Evolutionary conservation across 2,797 vertebrate genomes (phyloP).

Genomic region (Takifugu ocellatus): DNA sequence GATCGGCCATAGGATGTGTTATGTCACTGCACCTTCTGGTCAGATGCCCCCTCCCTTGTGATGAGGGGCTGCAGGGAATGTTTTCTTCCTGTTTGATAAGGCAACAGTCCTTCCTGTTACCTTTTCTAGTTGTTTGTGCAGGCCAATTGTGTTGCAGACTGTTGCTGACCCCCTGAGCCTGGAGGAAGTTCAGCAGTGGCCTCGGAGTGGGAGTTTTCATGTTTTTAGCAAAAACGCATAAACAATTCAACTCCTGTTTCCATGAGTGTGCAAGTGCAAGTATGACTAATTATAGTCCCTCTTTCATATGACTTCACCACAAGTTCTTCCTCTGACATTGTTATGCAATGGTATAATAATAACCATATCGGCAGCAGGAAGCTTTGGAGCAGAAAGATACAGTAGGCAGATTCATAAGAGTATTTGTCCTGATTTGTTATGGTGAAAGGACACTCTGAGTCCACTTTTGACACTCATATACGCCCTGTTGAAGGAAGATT

Average conservation of each 20-base stretch:
- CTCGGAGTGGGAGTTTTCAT: constrained; percentile 25
- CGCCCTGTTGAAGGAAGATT: too few species aligned
- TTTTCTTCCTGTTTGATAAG: constrained; percentile 37
- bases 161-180: constrained; percentile 44
- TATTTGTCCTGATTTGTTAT: too few species aligned
- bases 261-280: constrained; percentile 37
- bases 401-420: constrained; percentile 16
- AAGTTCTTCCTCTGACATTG: constrained; percentile 47
- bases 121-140: constrained; percentile 37
- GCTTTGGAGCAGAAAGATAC: constrained; percentile 23
- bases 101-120: constrained; percentile 49
- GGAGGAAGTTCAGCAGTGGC: constrained; percentile 43
- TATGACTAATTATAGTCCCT: constrained; percentile 52
- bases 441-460: background rate
- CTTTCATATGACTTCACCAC: constrained; percentile 53
- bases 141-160: constrained; percentile 51
- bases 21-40: constrained; percentile 22
- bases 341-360: constrained; percentile 42
- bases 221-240: constrained; percentile 34
- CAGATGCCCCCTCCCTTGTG: constrained; percentile 20
- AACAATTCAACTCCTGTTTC: constrained; percentile 29
- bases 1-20: constrained; percentile 30
- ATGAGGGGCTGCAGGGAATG: constrained; percentile 37
- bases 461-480: background rate
- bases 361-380: constrained; percentile 29